These are phyloP conservation scores for Colistium nudipinnis DNA, from an alignment of 2,113 vertebrate genomes.

Conservation along the genomic window DNA sequence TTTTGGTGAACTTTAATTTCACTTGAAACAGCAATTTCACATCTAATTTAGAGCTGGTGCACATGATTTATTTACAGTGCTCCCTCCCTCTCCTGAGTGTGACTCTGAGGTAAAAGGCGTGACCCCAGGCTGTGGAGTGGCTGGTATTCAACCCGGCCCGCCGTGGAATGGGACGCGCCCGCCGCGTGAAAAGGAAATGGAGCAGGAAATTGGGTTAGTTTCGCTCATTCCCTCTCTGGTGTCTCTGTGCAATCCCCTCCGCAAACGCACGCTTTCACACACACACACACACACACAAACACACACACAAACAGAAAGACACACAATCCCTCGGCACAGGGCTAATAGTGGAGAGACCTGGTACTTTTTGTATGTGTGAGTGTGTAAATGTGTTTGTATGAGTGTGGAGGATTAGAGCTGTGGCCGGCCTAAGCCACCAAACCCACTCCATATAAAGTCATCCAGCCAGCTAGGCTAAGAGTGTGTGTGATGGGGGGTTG, in stretches of 20 bases:
- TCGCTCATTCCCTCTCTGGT: constrained; percentile 70
- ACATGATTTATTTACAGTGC: constrained; percentile 61
- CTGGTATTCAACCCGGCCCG: constrained; percentile 65
- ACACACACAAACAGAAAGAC: constrained; percentile 12
- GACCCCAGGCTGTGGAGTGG: constrained; percentile 68
- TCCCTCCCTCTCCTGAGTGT: constrained; percentile 29
- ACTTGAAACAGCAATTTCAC: constrained; percentile 35
- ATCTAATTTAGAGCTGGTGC: constrained; percentile 41
- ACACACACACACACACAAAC: constrained; percentile 20
- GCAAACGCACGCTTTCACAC: constrained; percentile 17
- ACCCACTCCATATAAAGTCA: constrained; percentile 82
- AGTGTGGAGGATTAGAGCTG: constrained; percentile 73
- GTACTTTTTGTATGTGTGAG: constrained; percentile 60
- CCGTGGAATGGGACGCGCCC: constrained; percentile 67
- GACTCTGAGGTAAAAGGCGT: constrained; percentile 68
- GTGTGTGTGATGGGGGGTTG: constrained; percentile 55
- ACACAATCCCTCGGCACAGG: constrained; percentile 32
- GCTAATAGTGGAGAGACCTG: constrained; percentile 70
- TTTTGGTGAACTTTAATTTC: constrained; percentile 44
- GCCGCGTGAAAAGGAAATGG: constrained; percentile 79
- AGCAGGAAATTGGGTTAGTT: constrained; percentile 84
- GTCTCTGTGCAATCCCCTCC: constrained; percentile 68
- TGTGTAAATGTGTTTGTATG: constrained; percentile 47
- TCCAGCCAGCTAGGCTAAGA: constrained; percentile 77
- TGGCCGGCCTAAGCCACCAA: constrained; percentile 71